Evolutionary conservation across 92 coral and sea anemone genomes (phyloP).

Genomic region (Meandrina meandrites): DNA sequence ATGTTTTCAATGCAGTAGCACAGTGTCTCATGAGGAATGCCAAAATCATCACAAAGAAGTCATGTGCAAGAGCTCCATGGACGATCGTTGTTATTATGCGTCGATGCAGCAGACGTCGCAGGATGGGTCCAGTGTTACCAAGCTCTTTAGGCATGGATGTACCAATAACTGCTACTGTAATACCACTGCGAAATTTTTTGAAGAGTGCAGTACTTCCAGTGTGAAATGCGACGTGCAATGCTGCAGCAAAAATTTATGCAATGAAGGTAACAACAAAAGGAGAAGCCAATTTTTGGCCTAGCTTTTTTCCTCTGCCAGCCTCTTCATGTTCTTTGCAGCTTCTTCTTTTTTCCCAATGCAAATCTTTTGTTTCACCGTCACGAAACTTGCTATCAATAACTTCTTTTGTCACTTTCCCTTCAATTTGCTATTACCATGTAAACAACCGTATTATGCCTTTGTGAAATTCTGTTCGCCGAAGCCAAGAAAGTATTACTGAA

Average conservation of each 20-base stretch:
- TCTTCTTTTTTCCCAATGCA: too few species aligned
- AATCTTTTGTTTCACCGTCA: too few species aligned
- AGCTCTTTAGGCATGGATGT: not conserved
- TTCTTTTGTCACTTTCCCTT: too few species aligned
- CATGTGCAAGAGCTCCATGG: not conserved
- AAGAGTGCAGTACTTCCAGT: not conserved
- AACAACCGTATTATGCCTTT: too few species aligned
- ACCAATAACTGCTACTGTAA: not conserved
- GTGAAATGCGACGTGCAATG: not conserved
- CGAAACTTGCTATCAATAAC: too few species aligned
- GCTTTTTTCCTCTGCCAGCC: too few species aligned
- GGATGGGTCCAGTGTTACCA: slow-evolving; percentile 1
- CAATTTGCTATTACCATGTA: too few species aligned
- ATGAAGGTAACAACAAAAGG: not conserved
- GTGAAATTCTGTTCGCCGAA: too few species aligned
- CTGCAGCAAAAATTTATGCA: not conserved
- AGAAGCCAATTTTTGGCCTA: too few species aligned
- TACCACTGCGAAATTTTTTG: not conserved
- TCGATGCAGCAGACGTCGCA: not conserved
- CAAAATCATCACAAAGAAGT: not conserved
- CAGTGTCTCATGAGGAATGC: not conserved
- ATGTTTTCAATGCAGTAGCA: slow-evolving; percentile 3
- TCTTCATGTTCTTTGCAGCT: too few species aligned
- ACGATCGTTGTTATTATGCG: not conserved
- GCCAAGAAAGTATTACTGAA: too few species aligned